Base-by-base conservation (phyloP, 2,888 invertebrate species). In the Pterostichus madidus region DNA sequence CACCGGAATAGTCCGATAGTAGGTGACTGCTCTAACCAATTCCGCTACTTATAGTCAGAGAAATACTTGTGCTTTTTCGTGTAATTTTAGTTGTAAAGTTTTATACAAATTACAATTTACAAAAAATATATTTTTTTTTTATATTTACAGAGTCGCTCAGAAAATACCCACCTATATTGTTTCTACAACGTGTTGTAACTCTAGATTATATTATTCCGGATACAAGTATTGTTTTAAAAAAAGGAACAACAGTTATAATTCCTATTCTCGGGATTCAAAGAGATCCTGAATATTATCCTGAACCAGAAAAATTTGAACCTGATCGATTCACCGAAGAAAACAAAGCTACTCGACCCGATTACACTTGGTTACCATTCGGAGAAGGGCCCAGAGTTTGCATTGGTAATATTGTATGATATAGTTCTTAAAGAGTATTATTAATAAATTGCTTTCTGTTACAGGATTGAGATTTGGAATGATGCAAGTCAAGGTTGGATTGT, bases 271-370 rank as follows among this genome's bases (percentile, higher is more conserved):
- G 13, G 5, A 92, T 24, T 24, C 24, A 24, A 24, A 24, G 3
- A 24, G 24, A 24, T 24, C 3, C 24, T 24, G 24, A 24, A 24
- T 3, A 24, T 24, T 24, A 24, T 24, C 3, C 24, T 24, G 24
- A 24, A 24, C 24, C 24, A 24, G 24, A 24, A 24, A 24, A 24
- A 24, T 24, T 24, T 24, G 3, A 24, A 2, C 24, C 24, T 24
- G 24, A 93, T 13, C 90, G 93, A 83, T 93, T 93, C 87, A 86
- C 90, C 0, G 88, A 90, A 4, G 90, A 91, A 56, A 90, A 90
- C 13, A 92, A 91, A 83, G 89, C 85, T 13, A 84, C 86, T 4
- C 86, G 88, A 1, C 87, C 88, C 85, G 86, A 88, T 0, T 87
- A 87, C 59, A 86, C 88, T 1, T 90, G 89, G 80, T 85, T 91